A percentile compares a stretch with the other conserved stretches of the same genome.
Conservation (phyloP, 2,888 invertebrate genomes). For the Caenorhabditis virilis region DNA sequence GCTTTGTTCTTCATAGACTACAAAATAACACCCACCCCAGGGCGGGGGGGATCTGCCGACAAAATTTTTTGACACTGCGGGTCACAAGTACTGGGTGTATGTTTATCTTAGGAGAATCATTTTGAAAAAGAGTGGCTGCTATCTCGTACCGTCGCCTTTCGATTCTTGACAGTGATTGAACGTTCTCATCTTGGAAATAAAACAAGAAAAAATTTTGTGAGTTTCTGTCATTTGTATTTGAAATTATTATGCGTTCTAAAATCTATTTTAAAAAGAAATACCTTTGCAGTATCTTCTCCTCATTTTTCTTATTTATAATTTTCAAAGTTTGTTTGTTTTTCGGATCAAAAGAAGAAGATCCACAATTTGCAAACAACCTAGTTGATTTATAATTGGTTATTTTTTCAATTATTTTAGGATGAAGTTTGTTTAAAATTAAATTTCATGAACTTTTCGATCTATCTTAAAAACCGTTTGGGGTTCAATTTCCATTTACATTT, state of each 20-base stretch:
- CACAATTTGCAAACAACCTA: too few species aligned
- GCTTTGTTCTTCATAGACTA: too few species aligned
- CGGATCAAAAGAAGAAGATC: too few species aligned
- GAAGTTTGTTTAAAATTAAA: too few species aligned
- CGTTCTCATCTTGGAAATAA: conserved; percentile 15
- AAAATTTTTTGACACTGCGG: too few species aligned
- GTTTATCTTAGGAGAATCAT: conserved; percentile 37
- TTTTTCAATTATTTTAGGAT: too few species aligned
- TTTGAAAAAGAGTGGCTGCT: conserved; percentile 27
- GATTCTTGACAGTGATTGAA: conserved; percentile 43
- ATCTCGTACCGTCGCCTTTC: conserved; percentile 19
- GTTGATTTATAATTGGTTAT: too few species aligned
- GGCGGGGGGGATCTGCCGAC: too few species aligned
- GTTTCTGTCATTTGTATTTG: neutral
- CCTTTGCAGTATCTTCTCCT: neutral
- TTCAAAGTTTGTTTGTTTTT: neutral
- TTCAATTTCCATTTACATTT: too few species aligned
- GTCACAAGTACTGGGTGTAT: conserved; percentile 36
- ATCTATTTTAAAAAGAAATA: conserved; percentile 6
- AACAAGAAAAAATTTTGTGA: neutral
- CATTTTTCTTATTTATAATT: neutral
- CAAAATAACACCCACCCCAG: too few species aligned
- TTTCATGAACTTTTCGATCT: neutral
- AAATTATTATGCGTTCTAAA: neutral
- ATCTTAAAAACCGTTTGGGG: neutral